Base-by-base conservation (phyloP, 2,797 vertebrate species). In the Lacerta viridis region DNA sequence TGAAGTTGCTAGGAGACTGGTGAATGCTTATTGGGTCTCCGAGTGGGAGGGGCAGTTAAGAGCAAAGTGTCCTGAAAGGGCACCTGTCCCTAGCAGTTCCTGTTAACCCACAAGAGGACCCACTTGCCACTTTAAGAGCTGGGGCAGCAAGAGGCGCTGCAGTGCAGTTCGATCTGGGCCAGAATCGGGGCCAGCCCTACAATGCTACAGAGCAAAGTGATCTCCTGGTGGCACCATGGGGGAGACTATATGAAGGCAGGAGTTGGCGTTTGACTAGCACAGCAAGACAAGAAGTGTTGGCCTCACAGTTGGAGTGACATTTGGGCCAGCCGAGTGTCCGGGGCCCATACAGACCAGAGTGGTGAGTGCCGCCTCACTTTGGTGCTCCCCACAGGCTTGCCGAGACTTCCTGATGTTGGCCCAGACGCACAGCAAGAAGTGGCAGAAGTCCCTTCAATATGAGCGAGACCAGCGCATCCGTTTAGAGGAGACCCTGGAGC, bases 401-500 rank as follows among this genome's bases (percentile, higher is more conserved):
- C 96, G 98, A 92, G 99, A 99, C 94, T 99, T 99, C 94, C 96
- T 99, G 85, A 85, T 98, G 8, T 94, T 99, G 95, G 98, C 98
- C 1, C 98, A 99, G 94, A 98, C 95, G 13, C 98, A 99, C 71
- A 98, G 98, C 92, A 99, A 98, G 93, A 98, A 98, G 87, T 99
- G 99, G 99, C 99, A 99, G 96, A 99, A 99, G 92, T 98, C 98
- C 0, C 95, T 99, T 41, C 98, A 99, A 95, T 97, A 98, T 0
- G 99, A 99, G 79, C 93, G 98, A 90, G 99, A 99, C 87, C 99
- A 99, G 95, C 97, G 98, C 29, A 98, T 99, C 92, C 97, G 99
- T 0, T 95, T 99, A 96, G 99, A 99, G 89, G 99, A 99, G 96
- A 99, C 99, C 0, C 92, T 99, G 89, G 99, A 99, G 94, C 99